phyloP scores from a whole-genome alignment of 2,113 vertebrate species.

The Bettongia penicillata region DNA sequence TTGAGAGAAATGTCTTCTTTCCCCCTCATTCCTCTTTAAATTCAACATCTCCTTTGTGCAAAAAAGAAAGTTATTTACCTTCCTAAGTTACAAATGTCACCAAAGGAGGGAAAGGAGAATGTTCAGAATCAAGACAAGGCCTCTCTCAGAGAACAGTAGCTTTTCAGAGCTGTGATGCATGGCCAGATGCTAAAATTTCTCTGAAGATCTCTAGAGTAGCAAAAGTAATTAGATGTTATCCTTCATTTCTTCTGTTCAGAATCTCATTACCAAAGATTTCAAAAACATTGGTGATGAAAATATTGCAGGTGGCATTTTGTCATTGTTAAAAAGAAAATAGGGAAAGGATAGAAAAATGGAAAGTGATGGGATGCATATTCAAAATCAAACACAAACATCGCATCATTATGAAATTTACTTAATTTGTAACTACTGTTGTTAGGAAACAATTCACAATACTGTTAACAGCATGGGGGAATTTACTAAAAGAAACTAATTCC shows the following conservation, averaged over 20 bases:
- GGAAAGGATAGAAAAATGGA: neutral
- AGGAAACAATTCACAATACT: neutral
- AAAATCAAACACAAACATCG: neutral
- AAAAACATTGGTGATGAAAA: slow-evolving; percentile 63
- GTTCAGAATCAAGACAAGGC: neutral
- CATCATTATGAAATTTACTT: neutral
- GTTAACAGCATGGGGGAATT: neutral
- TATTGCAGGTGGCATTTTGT: slow-evolving; percentile 47
- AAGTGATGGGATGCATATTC: neutral
- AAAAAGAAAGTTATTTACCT: neutral
- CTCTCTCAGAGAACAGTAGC: neutral
- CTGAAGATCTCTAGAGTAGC: slow-evolving; percentile 62
- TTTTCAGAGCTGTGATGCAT: neutral
- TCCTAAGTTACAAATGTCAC: slow-evolving; percentile 1
- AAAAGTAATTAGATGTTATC: slow-evolving; percentile 65
- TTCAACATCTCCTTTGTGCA: neutral
- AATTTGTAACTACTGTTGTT: neutral
- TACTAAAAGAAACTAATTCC: neutral
- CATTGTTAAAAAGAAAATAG: slow-evolving; percentile 20
- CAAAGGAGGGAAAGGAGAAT: neutral
- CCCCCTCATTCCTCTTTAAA: neutral
- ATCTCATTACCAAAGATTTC: slow-evolving; percentile 67
- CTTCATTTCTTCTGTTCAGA: slow-evolving; percentile 62
- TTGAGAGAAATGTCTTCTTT: neutral
- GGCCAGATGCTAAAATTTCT: slow-evolving; percentile 68